Evolutionary conservation across 2,113 vertebrate genomes (phyloP).

Genomic region (Mobula birostris): DNA sequence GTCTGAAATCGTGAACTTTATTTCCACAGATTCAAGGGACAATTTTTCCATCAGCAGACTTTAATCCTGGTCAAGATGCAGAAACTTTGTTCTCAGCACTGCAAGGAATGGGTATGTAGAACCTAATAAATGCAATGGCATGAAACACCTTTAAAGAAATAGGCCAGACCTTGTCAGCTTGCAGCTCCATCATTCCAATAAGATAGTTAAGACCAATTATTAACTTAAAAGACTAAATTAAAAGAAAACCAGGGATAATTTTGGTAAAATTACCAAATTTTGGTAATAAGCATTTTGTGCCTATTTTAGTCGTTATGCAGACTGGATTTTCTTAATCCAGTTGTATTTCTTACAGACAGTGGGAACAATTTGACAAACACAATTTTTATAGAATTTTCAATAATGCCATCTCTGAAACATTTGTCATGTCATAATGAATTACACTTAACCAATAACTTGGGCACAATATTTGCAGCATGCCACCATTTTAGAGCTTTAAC

Average conservation of each 20-base stretch:
- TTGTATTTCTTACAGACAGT: neutral
- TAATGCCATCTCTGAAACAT: neutral
- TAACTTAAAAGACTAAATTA: neutral
- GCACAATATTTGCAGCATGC: no score
- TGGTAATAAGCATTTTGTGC: neutral
- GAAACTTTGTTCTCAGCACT: slow-evolving; percentile 58
- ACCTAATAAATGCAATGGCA: neutral
- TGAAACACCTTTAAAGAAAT: neutral
- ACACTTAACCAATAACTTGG: neutral
- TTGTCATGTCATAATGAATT: neutral
- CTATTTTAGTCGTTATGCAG: neutral
- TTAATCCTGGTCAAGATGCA: slow-evolving; percentile 59
- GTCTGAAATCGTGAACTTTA: slow-evolving; percentile 3
- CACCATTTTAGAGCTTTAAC: no score
- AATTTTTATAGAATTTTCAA: neutral
- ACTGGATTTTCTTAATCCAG: neutral
- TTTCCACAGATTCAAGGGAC: slow-evolving; percentile 57
- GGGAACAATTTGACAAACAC: neutral
- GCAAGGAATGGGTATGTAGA: slow-evolving; percentile 58
- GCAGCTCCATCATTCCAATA: neutral
- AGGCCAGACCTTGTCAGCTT: neutral
- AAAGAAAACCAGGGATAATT: neutral
- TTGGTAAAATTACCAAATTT: neutral
- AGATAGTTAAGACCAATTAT: neutral
- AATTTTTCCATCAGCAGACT: slow-evolving; percentile 56